These are phyloP conservation scores for Pedetes capensis DNA, from an alignment of 2,113 vertebrate species.

Conservation along the genomic window DNA sequence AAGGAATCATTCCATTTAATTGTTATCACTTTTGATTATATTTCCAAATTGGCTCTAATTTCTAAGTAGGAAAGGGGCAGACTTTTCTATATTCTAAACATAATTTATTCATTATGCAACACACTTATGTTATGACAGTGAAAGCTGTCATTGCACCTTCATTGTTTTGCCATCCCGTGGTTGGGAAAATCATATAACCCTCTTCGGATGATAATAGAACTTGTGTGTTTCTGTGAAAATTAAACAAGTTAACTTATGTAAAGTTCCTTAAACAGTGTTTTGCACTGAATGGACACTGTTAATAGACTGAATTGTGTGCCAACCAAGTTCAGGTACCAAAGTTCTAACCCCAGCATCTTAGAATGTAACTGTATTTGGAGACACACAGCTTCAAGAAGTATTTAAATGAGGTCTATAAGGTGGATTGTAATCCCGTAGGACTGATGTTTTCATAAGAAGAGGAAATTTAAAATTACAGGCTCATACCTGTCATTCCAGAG, in stretches of 20 bases:
- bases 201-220: not conserved
- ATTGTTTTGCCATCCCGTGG: not conserved
- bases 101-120: not conserved
- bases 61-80: not conserved
- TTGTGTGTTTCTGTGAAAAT: not conserved
- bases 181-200: not conserved
- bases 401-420: not conserved
- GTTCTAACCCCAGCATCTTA: not conserved
- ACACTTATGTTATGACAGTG: not conserved
- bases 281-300: not conserved
- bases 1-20: not conserved
- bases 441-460: not conserved
- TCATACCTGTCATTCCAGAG: no score
- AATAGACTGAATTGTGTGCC: rapidly evolving
- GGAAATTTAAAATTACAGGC: no score
- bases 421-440: not conserved
- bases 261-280: not conserved
- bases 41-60: not conserved
- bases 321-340: not conserved
- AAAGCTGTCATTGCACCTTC: not conserved
- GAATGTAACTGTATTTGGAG: not conserved
- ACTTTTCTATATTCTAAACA: not conserved
- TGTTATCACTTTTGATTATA: not conserved
- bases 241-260: not conserved
- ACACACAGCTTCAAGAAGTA: not conserved